Conservation (phyloP, 1,140 invertebrate species). For the Drosophila truncata region DNA sequence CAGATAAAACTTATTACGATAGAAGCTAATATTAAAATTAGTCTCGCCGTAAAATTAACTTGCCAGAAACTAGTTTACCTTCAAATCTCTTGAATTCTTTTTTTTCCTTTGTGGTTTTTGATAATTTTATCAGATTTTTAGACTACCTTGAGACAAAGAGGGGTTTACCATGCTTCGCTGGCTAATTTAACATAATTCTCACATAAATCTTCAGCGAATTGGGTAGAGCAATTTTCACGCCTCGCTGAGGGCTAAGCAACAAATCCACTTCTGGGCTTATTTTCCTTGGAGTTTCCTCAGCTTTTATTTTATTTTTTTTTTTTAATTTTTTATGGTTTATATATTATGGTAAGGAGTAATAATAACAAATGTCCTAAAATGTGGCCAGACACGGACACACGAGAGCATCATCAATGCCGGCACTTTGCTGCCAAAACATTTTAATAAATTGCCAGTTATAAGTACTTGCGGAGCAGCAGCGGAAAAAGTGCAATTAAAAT, state of each 20-base stretch:
- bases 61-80: slow-evolving; percentile 28
- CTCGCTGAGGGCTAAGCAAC: slow-evolving; percentile 54
- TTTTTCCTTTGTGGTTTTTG: slow-evolving; percentile 21
- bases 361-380: slow-evolving; percentile 55
- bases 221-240: slow-evolving; percentile 81
- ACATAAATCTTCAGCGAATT: slow-evolving; percentile 76
- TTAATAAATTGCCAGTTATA: slow-evolving; percentile 82
- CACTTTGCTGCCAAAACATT: slow-evolving; percentile 61
- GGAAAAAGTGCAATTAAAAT: slow-evolving; percentile 82
- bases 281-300: slow-evolving; percentile 32
- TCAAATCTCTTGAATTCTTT: slow-evolving; percentile 21
- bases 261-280: slow-evolving; percentile 17
- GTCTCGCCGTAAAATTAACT: slow-evolving; percentile 4
- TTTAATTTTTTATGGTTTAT: slow-evolving; percentile 22
- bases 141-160: background rate
- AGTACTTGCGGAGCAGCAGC: slow-evolving; percentile 61
- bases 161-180: slow-evolving; percentile 56
- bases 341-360: slow-evolving; percentile 8
- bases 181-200: slow-evolving; percentile 81
- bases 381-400: slow-evolving; percentile 33
- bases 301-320: background rate
- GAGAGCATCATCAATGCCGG: slow-evolving; percentile 6
- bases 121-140: slow-evolving; percentile 48
- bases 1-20: slow-evolving; percentile 1
- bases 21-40: slow-evolving; percentile 7